Base-by-base conservation (phyloP, 2,113 vertebrate genomes). In the Pampusana beccarii region DNA sequence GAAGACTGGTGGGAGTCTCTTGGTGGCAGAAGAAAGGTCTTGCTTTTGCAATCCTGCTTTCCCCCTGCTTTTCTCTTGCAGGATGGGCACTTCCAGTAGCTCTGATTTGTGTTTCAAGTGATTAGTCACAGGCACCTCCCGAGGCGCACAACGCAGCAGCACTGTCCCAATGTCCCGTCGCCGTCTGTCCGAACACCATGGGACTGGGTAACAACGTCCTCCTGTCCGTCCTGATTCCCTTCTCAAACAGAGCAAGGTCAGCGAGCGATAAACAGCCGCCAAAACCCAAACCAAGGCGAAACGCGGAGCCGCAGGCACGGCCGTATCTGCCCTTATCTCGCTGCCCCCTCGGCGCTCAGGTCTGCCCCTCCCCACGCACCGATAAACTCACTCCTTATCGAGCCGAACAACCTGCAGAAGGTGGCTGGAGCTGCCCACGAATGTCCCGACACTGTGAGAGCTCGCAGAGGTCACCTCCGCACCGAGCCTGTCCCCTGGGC, bases 151-250 rank as follows among this genome's bases (percentile, higher is more conserved):
- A 60, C 26, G 72, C 87, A n/a, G 81, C 64, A 28, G 44, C 6
- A 23, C 28, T 25, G 62, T n/a, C 84, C 84, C 24, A 3, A 46
- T 19, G 44, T n/a, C 5, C 1, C n/a, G 14, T 46, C 18, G 44
- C 44, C 14, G 13, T 13, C 34, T 3, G 0, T 12, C 69, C 21
- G 40, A 56, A 14, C 73, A 14, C 36, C 48, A 6, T 0, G 1
- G 67, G 23, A 23, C 74, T 23, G 15, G 3, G 40, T 23, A 26
- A 40, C 53, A 10, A 6, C 3, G 5, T 57, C 86, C 69, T 56
- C 56, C 75, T 31, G 65, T 23, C 64, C 3, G 13, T 28, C 88
- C 78, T 0, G 0, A 10, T 9, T 34, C 26, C 61, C 38, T 69
- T 46, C 77, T 61, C 72, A 16, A 34, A 6, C 84, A 21, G 5